Conservation (phyloP, 1,140 invertebrate species). For the Heliconius hermathena region DNA sequence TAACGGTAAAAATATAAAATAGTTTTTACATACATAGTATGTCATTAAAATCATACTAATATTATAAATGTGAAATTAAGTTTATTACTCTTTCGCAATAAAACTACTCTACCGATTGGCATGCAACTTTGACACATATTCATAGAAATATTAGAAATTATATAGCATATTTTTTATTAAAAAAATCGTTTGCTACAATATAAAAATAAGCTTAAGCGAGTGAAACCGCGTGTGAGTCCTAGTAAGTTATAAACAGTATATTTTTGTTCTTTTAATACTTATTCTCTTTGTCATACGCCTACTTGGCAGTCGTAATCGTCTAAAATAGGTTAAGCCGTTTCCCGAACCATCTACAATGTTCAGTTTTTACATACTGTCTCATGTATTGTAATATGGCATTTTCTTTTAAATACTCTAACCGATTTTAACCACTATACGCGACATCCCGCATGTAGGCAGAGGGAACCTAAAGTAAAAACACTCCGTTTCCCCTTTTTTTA, state of each 20-base stretch:
- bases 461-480: too few species aligned
- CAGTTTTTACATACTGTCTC: conserved; percentile 18
- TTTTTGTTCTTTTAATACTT: conserved; percentile 13
- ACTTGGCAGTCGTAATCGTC: conserved; percentile 23
- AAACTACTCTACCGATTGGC: too few species aligned
- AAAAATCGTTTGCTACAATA: too few species aligned
- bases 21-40: not conserved
- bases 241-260: not conserved
- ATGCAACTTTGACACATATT: too few species aligned
- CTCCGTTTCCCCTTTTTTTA: too few species aligned
- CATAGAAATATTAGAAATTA: too few species aligned
- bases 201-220: too few species aligned
- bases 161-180: too few species aligned
- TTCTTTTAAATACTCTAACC: not conserved
- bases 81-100: too few species aligned
- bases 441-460: too few species aligned
- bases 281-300: conserved; percentile 18
- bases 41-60: not conserved
- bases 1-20: not conserved
- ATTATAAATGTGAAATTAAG: too few species aligned
- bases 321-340: conserved; percentile 26
- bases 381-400: not conserved
- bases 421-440: not conserved
- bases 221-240: too few species aligned
- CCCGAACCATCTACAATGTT: conserved; percentile 21